Percentiles rank a stretch among this genome's conserved stretches.
Evolutionary conservation across 2,113 vertebrate species (phyloP).

Genomic region (Colius striatus): DNA sequence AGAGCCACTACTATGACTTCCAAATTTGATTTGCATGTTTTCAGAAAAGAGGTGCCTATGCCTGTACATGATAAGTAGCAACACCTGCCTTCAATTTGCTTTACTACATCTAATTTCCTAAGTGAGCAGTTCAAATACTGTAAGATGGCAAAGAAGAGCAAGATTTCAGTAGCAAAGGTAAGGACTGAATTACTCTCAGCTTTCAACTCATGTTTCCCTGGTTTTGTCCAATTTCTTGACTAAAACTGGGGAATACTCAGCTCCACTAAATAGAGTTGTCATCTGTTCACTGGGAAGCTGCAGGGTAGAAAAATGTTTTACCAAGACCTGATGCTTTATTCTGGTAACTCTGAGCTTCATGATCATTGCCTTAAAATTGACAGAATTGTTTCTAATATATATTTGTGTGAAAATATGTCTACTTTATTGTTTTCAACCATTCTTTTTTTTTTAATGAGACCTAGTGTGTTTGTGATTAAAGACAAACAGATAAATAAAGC

Average conservation of each 20-base stretch:
- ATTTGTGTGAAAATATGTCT: not conserved
- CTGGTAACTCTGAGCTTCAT: constrained; percentile 20
- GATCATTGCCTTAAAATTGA: not conserved
- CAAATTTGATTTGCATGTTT: constrained; percentile 62
- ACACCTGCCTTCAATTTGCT: constrained; percentile 54
- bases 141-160: not conserved
- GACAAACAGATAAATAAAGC: not conserved
- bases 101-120: constrained; percentile 50
- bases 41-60: constrained; percentile 8
- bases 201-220: not conserved
- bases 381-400: constrained; percentile 4
- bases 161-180: not conserved
- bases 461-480: not conserved
- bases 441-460: not conserved
- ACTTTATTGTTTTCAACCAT: not conserved
- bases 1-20: constrained; percentile 17
- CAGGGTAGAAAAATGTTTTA: constrained; percentile 3
- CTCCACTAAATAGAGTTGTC: not conserved
- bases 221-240: not conserved
- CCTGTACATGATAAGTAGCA: not conserved
- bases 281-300: not conserved
- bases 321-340: constrained; percentile 15
- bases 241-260: not conserved
- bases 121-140: not conserved
- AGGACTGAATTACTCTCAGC: constrained; percentile 9